A percentile compares a stretch with the other conserved stretches of the same genome.
phyloP scores from a whole-genome alignment of 2,888 invertebrate species.

The Xestia sexstrigata region DNA sequence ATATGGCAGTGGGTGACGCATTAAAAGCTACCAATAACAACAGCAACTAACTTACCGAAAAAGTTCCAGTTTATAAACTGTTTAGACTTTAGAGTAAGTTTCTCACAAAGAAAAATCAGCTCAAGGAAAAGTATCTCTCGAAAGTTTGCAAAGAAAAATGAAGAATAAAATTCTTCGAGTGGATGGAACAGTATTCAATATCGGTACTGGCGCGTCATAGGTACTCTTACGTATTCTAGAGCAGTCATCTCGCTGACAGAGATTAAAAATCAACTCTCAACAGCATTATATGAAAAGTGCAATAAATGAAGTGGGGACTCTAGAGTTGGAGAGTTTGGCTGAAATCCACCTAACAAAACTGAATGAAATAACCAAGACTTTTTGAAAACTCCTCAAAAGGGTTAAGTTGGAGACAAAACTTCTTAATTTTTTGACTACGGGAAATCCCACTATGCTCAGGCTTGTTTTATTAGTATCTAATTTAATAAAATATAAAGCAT shows the following conservation, averaged over 20 bases:
- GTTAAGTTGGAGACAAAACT: not conserved
- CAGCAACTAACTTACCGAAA: not conserved
- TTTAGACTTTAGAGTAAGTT: too few relatives aligned
- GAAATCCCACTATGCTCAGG: not conserved
- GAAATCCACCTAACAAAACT: not conserved
- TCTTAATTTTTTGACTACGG: not conserved
- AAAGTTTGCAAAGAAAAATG: conserved; percentile 1
- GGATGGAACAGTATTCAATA: conserved; percentile 50
- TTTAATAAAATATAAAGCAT: not conserved
- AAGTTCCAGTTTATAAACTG: not conserved
- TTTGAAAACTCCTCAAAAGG: not conserved
- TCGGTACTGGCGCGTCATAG: conserved; percentile 4
- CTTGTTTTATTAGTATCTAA: not conserved
- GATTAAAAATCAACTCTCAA: conserved; percentile 61
- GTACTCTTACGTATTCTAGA: conserved; percentile 53
- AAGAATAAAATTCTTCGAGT: conserved; percentile 10
- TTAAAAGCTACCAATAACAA: not conserved
- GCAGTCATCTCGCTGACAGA: conserved; percentile 44
- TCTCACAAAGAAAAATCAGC: too few relatives aligned
- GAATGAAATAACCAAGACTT: not conserved
- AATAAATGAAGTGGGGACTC: conserved; percentile 20
- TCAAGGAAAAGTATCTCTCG: not conserved
- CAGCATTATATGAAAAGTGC: conserved; percentile 44
- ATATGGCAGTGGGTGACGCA: too few relatives aligned
- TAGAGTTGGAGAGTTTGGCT: not conserved